These are phyloP conservation scores for Proterorhinus semilunaris DNA, from an alignment of 2,113 vertebrate species.

Conservation along the genomic window DNA sequence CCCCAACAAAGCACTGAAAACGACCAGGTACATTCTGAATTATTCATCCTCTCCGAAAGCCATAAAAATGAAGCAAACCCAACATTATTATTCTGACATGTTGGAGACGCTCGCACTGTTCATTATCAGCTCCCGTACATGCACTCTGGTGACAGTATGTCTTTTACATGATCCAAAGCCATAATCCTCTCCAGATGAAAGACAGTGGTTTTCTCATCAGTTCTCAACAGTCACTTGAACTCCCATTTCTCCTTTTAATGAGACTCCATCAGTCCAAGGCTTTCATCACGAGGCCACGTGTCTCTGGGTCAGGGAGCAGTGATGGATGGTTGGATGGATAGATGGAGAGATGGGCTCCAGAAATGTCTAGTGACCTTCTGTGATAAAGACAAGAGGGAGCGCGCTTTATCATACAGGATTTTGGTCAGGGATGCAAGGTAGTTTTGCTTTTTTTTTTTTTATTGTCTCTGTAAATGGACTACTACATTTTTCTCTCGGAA, in stretches of 20 bases:
- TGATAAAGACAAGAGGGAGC: not conserved
- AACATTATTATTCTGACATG: not conserved
- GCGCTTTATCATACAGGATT: not conserved
- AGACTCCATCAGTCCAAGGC: slow-evolving; percentile 17
- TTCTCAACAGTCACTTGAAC: slow-evolving; percentile 19
- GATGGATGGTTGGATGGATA: slow-evolving; percentile 14
- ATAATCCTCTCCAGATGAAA: slow-evolving; percentile 19
- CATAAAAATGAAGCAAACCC: not conserved
- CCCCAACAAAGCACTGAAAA: no score
- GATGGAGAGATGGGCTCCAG: not conserved
- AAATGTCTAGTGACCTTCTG: not conserved
- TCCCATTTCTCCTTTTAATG: slow-evolving; percentile 24
- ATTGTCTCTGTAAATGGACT: not conserved
- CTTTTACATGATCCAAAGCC: slow-evolving; percentile 10
- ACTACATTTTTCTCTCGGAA: no score
- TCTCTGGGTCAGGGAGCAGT: slow-evolving; percentile 26
- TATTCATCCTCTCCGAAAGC: not conserved
- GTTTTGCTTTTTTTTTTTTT: not conserved
- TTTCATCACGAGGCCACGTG: slow-evolving; percentile 18
- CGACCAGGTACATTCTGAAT: not conserved
- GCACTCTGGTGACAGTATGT: not conserved
- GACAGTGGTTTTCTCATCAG: slow-evolving; percentile 6
- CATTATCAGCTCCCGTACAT: not conserved
- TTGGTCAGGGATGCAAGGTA: not conserved
- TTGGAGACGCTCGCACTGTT: not conserved